Conservation (phyloP, 2,888 invertebrate species). For the Sphaeridia pumilis region DNA sequence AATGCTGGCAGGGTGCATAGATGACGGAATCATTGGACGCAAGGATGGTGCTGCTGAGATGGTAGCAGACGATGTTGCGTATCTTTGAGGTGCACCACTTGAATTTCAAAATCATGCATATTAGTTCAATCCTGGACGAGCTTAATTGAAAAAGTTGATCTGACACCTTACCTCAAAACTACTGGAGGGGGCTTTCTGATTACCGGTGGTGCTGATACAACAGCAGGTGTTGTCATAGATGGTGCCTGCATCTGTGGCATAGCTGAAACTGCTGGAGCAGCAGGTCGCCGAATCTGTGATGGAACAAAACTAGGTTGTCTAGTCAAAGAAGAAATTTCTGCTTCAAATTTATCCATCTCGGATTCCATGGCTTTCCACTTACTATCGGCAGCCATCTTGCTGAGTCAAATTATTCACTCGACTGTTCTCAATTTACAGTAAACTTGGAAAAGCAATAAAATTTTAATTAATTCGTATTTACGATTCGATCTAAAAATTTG, state of each 20-base stretch:
- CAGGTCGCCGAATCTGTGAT: conserved; percentile 25
- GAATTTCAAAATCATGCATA: background rate
- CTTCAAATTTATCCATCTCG: conserved; percentile 67
- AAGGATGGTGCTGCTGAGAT: background rate
- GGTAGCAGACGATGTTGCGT: background rate
- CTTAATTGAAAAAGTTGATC: background rate
- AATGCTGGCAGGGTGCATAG: background rate
- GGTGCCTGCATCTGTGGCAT: conserved; percentile 6
- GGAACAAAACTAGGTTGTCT: conserved; percentile 31
- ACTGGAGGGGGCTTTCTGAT: conserved; percentile 21
- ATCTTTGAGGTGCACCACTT: conserved; percentile 15
- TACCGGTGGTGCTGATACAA: conserved; percentile 15
- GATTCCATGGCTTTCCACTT: conserved; percentile 75
- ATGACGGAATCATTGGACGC: conserved; percentile 7
- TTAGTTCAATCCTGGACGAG: background rate
- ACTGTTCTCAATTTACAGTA: no score
- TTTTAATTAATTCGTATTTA: no score
- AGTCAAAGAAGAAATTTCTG: conserved; percentile 31
- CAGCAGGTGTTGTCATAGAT: conserved; percentile 3
- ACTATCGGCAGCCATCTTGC: conserved; percentile 29
- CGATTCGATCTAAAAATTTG: no score
- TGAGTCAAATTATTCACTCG: no score
- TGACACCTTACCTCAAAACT: conserved; percentile 26
- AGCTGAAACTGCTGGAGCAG: no score
- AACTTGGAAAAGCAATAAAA: no score